These are phyloP conservation scores for Tiliacea aurago DNA, from an alignment of 2,888 invertebrate genomes.

Conservation along the genomic window DNA sequence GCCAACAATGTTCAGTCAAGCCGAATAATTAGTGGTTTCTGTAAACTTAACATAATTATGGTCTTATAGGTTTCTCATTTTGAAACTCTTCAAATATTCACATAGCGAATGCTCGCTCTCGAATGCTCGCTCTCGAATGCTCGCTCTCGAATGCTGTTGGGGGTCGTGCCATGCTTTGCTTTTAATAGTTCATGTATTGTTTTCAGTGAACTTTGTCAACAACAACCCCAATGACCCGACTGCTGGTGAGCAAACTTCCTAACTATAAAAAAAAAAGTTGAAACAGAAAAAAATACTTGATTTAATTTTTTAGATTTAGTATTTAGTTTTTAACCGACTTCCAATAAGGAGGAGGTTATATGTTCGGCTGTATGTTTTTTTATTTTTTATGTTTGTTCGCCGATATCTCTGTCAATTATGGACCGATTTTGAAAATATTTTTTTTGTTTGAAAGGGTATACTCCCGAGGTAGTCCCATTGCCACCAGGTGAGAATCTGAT, in stretches of 20 bases:
- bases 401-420: no score
- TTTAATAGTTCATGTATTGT: slow-evolving; percentile 17
- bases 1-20: background rate
- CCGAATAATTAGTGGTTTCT: background rate
- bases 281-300: no score
- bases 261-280: background rate
- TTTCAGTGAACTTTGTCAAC: slow-evolving; percentile 47
- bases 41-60: background rate
- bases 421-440: no score
- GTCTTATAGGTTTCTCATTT: background rate
- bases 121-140: background rate
- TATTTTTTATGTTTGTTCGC: no score
- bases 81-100: background rate
- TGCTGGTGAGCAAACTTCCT: slow-evolving; percentile 16
- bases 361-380: no score
- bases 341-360: no score
- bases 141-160: background rate
- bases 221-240: slow-evolving; percentile 32
- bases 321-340: no score
- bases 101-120: background rate
- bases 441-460: no score
- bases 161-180: slow-evolving; percentile 7
- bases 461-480: no score
- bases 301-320: no score
- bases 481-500: no score